Percentiles rank a stretch among this genome's conserved stretches.
Evolutionary conservation across 2,113 vertebrate genomes (phyloP).

Genomic region (Penelope pileata): DNA sequence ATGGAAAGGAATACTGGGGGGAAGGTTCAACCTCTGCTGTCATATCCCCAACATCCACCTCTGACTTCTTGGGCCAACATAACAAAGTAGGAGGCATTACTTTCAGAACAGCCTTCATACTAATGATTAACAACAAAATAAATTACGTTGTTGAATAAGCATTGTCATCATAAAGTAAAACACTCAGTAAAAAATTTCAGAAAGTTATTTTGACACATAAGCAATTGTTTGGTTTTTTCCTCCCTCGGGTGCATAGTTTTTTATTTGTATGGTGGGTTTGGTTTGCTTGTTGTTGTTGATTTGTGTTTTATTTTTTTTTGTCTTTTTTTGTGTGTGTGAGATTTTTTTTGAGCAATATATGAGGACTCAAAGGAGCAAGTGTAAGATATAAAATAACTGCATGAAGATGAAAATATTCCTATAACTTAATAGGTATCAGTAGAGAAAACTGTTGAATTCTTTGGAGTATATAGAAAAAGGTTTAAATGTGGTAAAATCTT

Average conservation of each 20-base stretch:
- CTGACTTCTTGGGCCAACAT: too few species aligned
- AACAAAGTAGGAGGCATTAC: too few species aligned
- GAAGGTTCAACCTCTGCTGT: too few species aligned
- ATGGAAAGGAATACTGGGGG: too few species aligned
- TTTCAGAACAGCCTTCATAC: too few species aligned
- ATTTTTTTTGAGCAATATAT: background rate
- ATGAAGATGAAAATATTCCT: background rate
- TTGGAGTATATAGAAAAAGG: background rate
- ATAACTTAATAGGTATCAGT: background rate
- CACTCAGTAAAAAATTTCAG: background rate
- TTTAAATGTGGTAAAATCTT: background rate
- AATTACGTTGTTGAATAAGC: background rate
- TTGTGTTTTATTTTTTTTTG: background rate
- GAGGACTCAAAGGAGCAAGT: background rate
- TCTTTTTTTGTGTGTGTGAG: background rate
- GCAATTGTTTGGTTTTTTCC: background rate
- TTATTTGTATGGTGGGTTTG: background rate
- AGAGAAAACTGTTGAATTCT: background rate
- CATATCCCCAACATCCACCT: too few species aligned
- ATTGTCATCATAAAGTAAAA: background rate
- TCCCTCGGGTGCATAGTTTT: background rate
- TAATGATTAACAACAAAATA: background rate
- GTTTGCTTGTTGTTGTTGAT: background rate
- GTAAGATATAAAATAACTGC: background rate
- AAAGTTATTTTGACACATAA: background rate